These are phyloP conservation scores for Trachelus tabidus DNA, from an alignment of 2,888 invertebrate species.

Conservation along the genomic window DNA sequence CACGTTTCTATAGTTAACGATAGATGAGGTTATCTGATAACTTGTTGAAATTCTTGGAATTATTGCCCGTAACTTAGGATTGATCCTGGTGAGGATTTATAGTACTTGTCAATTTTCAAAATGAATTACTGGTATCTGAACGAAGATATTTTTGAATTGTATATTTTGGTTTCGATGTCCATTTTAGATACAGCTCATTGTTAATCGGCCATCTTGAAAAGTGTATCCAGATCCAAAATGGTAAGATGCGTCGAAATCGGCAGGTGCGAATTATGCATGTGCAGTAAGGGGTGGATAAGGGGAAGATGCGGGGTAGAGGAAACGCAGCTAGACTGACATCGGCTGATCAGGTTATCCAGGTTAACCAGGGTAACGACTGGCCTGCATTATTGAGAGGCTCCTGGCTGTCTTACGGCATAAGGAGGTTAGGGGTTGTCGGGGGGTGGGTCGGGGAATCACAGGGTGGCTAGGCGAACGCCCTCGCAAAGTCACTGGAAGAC, in stretches of 20 bases:
- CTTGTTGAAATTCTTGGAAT: too few species aligned
- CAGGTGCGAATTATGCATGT: neutral
- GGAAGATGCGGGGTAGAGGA: neutral
- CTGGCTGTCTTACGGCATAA: constrained; percentile 21
- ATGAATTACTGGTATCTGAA: too few species aligned
- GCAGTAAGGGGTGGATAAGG: neutral
- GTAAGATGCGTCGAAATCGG: neutral
- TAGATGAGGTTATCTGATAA: too few species aligned
- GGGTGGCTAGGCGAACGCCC: constrained; percentile 20
- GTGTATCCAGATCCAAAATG: neutral
- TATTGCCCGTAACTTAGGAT: too few species aligned
- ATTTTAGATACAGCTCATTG: neutral
- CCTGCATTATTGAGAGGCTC: constrained; percentile 48
- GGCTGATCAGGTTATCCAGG: constrained; percentile 41
- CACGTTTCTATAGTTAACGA: too few species aligned
- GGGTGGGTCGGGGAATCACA: constrained; percentile 21
- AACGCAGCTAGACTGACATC: constrained; percentile 29
- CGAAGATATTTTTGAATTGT: too few species aligned
- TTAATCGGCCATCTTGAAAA: neutral
- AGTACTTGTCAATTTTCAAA: too few species aligned
- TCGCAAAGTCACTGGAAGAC: constrained; percentile 35
- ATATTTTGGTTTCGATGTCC: too few species aligned
- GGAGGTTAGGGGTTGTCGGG: constrained; percentile 20
- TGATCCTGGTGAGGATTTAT: too few species aligned
- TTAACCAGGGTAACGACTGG: constrained; percentile 39